Conservation (phyloP, 1,140 invertebrate species). For the Brachionus sp. region DNA sequence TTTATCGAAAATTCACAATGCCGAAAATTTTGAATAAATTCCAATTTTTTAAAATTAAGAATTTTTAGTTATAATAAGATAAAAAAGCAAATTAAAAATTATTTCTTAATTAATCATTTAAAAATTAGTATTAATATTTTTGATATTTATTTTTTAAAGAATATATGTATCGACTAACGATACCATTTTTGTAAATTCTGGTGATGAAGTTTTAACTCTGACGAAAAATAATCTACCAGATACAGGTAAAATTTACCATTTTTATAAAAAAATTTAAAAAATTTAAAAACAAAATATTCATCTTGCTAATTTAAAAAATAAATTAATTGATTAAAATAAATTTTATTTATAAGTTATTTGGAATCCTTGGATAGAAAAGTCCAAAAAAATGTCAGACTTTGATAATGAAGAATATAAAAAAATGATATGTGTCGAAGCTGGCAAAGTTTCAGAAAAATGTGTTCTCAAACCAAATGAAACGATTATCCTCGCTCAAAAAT, state of each 20-base stretch:
- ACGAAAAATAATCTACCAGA: conserved; percentile 90
- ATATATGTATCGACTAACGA: conserved; percentile 86
- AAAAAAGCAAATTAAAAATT: too few relatives aligned
- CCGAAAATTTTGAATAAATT: too few relatives aligned
- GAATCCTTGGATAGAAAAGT: conserved; percentile 91
- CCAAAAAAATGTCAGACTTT: conserved; percentile 84
- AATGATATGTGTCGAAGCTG: conserved; percentile 90
- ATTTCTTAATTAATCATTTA: too few relatives aligned
- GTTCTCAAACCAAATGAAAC: conserved; percentile 72
- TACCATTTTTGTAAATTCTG: conserved; percentile 85
- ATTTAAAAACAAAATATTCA: too few relatives aligned
- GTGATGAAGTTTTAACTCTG: conserved; percentile 81
- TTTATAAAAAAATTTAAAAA: too few relatives aligned
- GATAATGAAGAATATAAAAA: conserved; percentile 89
- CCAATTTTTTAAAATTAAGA: too few relatives aligned
- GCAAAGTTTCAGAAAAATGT: conserved; percentile 78
- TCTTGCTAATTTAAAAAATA: too few relatives aligned
- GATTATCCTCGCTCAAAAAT: background rate
- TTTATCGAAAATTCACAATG: too few relatives aligned
- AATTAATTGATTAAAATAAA: conserved; percentile 48
- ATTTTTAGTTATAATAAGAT: too few relatives aligned
- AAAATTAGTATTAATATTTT: too few relatives aligned
- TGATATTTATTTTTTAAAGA: conserved; percentile 57
- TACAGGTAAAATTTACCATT: too few relatives aligned
- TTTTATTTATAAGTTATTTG: conserved; percentile 71